Conservation (phyloP, 2,888 invertebrate genomes). For the Polietes domitor region DNA sequence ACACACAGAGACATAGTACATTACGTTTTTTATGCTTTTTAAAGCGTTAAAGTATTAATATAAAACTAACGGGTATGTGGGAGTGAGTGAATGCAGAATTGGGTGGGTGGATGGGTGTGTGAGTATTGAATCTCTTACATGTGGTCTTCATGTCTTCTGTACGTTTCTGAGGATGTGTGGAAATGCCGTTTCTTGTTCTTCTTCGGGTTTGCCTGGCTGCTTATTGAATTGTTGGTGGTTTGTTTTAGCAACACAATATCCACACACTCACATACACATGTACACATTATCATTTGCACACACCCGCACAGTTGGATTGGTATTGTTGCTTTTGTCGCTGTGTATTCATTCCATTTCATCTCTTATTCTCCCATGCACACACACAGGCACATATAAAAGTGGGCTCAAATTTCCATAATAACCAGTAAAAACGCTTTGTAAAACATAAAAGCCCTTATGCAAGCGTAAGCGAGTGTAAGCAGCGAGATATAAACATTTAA, state of each 20-base stretch:
- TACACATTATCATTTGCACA: not conserved
- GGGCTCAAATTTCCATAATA: constrained; percentile 56
- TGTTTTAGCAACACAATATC: constrained; percentile 40
- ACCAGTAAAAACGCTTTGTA: constrained; percentile 58
- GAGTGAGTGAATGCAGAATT: not conserved
- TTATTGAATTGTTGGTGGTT: constrained; percentile 57
- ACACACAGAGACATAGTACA: constrained; percentile 7
- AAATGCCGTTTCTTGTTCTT: constrained; percentile 18
- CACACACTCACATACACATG: not conserved
- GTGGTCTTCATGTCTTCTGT: not conserved
- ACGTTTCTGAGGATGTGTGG: no score
- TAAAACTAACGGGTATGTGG: constrained; percentile 11
- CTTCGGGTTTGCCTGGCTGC: not conserved
- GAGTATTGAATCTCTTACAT: not conserved
- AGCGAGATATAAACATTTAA: constrained; percentile 59
- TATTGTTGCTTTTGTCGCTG: not conserved
- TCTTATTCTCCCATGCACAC: not conserved
- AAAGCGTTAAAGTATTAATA: constrained; percentile 55
- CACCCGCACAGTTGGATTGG: not conserved
- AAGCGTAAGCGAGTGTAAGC: constrained; percentile 26
- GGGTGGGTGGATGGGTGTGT: not conserved
- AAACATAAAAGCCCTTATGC: constrained; percentile 49
- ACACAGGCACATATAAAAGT: not conserved
- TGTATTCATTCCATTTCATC: not conserved
- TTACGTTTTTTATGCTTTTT: constrained; percentile 45